Percentiles rank a stretch among this genome's conserved stretches.
phyloP scores from a whole-genome alignment of 1,140 invertebrate genomes.

The Rhopalosiphum padi region DNA sequence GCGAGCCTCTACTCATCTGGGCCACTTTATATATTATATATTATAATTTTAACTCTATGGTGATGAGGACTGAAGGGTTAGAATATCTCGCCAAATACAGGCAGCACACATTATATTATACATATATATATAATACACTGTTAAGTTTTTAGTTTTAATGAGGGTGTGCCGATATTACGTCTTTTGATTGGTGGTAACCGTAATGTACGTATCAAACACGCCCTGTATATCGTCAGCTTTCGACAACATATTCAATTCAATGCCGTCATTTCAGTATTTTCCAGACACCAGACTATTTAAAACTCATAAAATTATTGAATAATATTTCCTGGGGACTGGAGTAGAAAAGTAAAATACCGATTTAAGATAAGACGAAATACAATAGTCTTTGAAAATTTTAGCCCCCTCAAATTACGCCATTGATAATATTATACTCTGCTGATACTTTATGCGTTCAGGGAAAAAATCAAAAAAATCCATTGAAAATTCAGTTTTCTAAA shows the following conservation, averaged over 20 bases:
- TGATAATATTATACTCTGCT: not conserved
- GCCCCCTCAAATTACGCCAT: not conserved
- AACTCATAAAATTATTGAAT: not conserved
- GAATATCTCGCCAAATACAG: not conserved
- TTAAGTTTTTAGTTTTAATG: not conserved
- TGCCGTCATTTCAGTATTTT: not conserved
- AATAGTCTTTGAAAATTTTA: not conserved
- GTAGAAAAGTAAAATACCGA: not conserved
- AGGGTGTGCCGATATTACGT: not conserved
- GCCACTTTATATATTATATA: not conserved
- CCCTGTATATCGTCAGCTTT: not conserved
- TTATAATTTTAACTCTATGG: not conserved
- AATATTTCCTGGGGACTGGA: not conserved
- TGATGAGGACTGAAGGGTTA: not conserved
- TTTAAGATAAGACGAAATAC: not conserved
- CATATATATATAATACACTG: not conserved
- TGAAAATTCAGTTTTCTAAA: not conserved
- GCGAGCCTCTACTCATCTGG: not conserved
- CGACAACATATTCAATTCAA: not conserved
- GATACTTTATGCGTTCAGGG: not conserved
- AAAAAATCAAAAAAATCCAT: not conserved
- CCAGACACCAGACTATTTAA: not conserved
- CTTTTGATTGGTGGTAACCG: not conserved
- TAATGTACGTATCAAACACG: not conserved
- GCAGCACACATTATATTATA: not conserved